Base-by-base conservation (phyloP, 2,888 invertebrate genomes). In the Lasioglossum oenotherae region DNA sequence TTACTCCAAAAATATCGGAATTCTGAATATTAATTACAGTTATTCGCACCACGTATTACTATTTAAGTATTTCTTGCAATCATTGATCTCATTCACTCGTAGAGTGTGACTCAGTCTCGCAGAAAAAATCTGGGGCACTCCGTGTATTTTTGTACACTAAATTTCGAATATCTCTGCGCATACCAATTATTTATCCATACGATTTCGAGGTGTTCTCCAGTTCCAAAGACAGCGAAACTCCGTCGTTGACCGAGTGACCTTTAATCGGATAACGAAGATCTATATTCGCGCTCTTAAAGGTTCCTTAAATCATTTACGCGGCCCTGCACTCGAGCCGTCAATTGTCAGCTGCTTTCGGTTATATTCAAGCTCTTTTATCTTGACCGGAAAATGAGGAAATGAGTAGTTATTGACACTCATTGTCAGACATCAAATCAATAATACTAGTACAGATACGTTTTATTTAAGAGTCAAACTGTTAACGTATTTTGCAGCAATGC, bases 401-500 rank as follows among this genome's bases (percentile, higher is more conserved):
- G 3, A 16, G 19, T 14, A 60, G 60, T 60, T 60, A 60, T 60
- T 27, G 4, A 4, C 35, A 4, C 4, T 35, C 35, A 35, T 35
- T 35, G 35, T 35, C 35, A 35, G 35, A 35, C 35, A 35, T 35
- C 60, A 27, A 31, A 27, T 60, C 5, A 31, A 64, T 16, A 16
- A 31, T 31, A 12, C 60, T 3, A 64, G 1, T 14, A 27, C 12
- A 27, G 14, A 60, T 4, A 27, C 27, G 4, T 60, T 27, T 12
- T 10, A 60, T 14, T 57, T 57, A n/a, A 10, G 2, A 57, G 27
- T 57, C 4, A 1, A 60, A 27, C 27, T 60, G 4, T 1, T 60
- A 71, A 78, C 46, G 69, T 49, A 69, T 80, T 27, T 90, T 90
- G 44, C 90, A 95, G 95, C 97, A 88, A 96, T 97, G 96, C 97